phyloP scores from a whole-genome alignment of 2,113 vertebrate species.

The Panthera uncia region DNA sequence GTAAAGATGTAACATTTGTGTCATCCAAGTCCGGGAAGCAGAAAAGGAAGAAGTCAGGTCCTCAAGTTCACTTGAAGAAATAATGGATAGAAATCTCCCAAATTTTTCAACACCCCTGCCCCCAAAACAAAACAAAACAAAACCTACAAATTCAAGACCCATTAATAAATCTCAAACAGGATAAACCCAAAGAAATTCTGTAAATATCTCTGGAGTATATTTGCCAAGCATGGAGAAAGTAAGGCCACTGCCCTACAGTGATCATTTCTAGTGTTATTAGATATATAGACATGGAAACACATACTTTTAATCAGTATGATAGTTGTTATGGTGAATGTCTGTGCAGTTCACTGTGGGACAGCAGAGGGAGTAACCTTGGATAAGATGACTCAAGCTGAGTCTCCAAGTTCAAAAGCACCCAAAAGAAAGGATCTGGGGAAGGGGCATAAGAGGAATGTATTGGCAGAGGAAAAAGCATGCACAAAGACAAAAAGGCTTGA shows the following conservation, averaged over 20 bases:
- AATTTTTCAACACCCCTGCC: neutral
- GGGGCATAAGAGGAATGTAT: neutral
- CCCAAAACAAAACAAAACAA: neutral
- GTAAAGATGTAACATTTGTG: neutral
- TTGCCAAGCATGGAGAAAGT: neutral
- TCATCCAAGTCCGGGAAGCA: neutral
- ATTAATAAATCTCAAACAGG: neutral
- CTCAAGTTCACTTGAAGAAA: neutral
- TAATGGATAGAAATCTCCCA: neutral
- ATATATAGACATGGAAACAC: no score
- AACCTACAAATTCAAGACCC: neutral
- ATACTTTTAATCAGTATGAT: neutral
- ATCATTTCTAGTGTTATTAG: neutral
- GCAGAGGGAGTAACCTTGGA: neutral
- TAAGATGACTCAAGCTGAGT: neutral
- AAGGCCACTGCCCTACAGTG: neutral
- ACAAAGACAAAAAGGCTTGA: neutral
- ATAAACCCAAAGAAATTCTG: neutral
- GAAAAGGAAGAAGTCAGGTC: neutral
- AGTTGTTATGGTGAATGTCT: neutral
- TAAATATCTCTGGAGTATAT: neutral
- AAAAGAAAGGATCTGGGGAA: neutral
- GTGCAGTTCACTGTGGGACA: neutral
- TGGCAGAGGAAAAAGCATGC: neutral
- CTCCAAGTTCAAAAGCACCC: neutral